phyloP scores from a whole-genome alignment of 2,888 invertebrate species.

The Microctonus brassicae region DNA sequence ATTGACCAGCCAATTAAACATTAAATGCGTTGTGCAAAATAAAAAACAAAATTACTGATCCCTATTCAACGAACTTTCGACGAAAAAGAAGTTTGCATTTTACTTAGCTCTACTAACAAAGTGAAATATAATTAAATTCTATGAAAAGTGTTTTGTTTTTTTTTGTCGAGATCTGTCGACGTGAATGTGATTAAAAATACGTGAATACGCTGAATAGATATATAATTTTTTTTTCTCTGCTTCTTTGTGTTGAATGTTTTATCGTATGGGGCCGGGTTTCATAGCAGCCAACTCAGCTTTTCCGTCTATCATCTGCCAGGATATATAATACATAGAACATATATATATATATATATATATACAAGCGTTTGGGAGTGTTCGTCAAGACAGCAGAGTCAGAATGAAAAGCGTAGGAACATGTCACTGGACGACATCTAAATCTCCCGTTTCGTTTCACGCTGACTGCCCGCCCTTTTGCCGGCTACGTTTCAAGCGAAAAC shows the following conservation, averaged over 20 bases:
- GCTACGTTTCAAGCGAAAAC: slow-evolving; percentile 53
- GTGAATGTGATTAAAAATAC: not conserved
- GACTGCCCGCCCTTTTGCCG: slow-evolving; percentile 65
- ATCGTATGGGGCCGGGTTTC: slow-evolving; percentile 49
- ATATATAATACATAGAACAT: not conserved
- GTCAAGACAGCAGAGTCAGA: slow-evolving; percentile 32
- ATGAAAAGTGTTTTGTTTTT: not conserved
- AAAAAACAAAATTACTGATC: not conserved
- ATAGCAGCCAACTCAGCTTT: slow-evolving; percentile 49
- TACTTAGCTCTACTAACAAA: not conserved
- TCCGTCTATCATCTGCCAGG: slow-evolving; percentile 53
- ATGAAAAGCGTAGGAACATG: slow-evolving; percentile 55
- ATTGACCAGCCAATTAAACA: slow-evolving; percentile 32
- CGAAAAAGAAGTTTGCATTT: not conserved
- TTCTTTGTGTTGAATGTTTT: slow-evolving; percentile 38
- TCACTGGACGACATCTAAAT: slow-evolving; percentile 69
- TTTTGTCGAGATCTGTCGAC: not conserved
- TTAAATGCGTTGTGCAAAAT: slow-evolving; percentile 35
- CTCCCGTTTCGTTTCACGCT: slow-evolving; percentile 62
- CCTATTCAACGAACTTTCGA: not conserved
- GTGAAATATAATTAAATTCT: slow-evolving; percentile 29
- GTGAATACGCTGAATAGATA: not conserved
- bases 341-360: slow-evolving; percentile 14
- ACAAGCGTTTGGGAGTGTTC: slow-evolving; percentile 35
- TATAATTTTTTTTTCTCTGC: not conserved